These are phyloP conservation scores for Melikaiella ostensackeni DNA, from an alignment of 2,888 invertebrate genomes.

Conservation along the genomic window DNA sequence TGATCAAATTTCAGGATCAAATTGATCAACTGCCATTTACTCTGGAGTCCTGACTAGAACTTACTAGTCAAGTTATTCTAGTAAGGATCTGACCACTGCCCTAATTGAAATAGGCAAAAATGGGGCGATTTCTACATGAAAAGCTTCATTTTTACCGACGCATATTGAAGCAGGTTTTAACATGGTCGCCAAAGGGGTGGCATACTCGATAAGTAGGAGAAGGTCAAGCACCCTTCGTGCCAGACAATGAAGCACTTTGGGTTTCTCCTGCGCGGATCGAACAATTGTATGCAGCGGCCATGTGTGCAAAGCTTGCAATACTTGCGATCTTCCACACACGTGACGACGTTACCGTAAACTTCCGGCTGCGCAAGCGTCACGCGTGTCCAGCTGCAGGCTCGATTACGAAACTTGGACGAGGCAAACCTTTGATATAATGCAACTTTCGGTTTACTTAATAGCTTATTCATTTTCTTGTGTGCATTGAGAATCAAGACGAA, in stretches of 20 bases:
- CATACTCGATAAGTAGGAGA: slow-evolving; percentile 70
- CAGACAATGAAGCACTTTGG: slow-evolving; percentile 74
- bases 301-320: slow-evolving; percentile 13
- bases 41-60: too few species aligned
- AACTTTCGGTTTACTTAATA: slow-evolving; percentile 41
- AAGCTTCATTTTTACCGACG: slow-evolving; percentile 40
- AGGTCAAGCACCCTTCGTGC: slow-evolving; percentile 74
- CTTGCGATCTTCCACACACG: slow-evolving; percentile 14
- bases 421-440: slow-evolving; percentile 33
- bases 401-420: slow-evolving; percentile 32
- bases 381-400: slow-evolving; percentile 18
- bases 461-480: slow-evolving; percentile 50
- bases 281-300: slow-evolving; percentile 18
- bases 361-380: slow-evolving; percentile 28
- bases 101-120: too few species aligned
- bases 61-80: too few species aligned
- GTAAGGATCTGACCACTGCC: too few species aligned
- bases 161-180: slow-evolving; percentile 53
- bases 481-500: slow-evolving; percentile 30
- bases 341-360: slow-evolving; percentile 14
- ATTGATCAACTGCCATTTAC: too few species aligned
- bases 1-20: too few species aligned
- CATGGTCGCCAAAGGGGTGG: slow-evolving; percentile 49
- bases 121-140: too few species aligned
- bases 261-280: slow-evolving; percentile 38